These are phyloP conservation scores for Aporophyla nigra DNA, from an alignment of 2,888 invertebrate species.

Conservation along the genomic window DNA sequence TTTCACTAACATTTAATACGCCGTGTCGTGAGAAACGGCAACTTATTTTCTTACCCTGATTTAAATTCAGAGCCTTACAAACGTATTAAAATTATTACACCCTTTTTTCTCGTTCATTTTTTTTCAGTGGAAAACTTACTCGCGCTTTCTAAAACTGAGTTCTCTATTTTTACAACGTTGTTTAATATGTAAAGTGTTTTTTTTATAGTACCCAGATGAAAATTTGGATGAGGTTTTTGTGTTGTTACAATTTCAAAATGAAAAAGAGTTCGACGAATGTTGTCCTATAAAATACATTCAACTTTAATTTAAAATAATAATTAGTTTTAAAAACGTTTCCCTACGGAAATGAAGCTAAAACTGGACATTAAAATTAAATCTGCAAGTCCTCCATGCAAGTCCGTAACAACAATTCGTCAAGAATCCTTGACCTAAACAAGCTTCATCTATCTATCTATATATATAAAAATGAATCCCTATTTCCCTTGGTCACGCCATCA, in stretches of 20 bases:
- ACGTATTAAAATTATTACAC: conserved; percentile 57
- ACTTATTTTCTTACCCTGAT: conserved; percentile 51
- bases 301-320: neutral
- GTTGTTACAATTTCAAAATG: conserved; percentile 7
- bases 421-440: neutral
- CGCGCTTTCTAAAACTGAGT: conserved; percentile 24
- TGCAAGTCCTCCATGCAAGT: too few relatives aligned
- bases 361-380: too few relatives aligned
- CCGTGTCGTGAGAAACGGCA: conserved; percentile 53
- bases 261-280: neutral
- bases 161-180: conserved; percentile 43
- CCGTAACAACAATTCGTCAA: too few relatives aligned
- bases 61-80: conserved; percentile 60
- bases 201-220: conserved; percentile 10
- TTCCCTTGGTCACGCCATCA: too few relatives aligned
- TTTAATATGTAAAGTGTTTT: conserved; percentile 54
- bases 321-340: neutral
- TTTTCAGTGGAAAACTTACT: conserved; percentile 29
- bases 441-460: too few relatives aligned
- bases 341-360: too few relatives aligned
- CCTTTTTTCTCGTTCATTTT: conserved; percentile 22
- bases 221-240: conserved; percentile 18
- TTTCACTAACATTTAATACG: conserved; percentile 57
- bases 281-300: neutral
- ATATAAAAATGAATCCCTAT: too few relatives aligned